Evolutionary conservation across 2,888 invertebrate species (phyloP).

Genomic region (Gandaritis pyraliata): DNA sequence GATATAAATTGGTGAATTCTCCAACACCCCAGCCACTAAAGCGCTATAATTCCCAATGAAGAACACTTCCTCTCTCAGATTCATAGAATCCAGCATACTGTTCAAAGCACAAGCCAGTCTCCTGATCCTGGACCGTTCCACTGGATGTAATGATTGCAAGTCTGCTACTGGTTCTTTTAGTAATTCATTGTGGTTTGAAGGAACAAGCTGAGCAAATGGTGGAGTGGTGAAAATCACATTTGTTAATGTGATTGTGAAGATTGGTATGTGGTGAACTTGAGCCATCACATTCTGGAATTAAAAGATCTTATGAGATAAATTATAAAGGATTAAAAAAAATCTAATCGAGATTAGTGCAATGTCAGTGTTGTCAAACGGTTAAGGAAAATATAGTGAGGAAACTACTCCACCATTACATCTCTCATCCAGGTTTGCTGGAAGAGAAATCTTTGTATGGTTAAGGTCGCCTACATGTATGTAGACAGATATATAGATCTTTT

Average conservation of each 20-base stretch:
- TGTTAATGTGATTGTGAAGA: constrained; percentile 84
- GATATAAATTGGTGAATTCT: constrained; percentile 81
- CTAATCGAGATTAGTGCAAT: too few species aligned
- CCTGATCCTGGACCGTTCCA: constrained; percentile 70
- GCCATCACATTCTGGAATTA: constrained; percentile 84
- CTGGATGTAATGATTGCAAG: constrained; percentile 63
- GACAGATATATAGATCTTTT: too few species aligned
- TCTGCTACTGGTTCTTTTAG: constrained; percentile 64
- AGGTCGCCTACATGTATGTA: too few species aligned
- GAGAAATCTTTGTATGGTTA: too few species aligned
- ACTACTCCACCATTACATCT: too few species aligned
- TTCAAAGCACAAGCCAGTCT: constrained; percentile 80
- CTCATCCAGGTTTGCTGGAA: too few species aligned
- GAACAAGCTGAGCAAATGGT: constrained; percentile 83
- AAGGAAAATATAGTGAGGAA: too few species aligned
- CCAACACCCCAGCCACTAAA: constrained; percentile 84
- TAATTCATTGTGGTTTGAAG: constrained; percentile 72
- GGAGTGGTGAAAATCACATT: constrained; percentile 86
- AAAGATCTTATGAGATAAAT: not conserved
- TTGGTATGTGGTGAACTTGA: constrained; percentile 85
- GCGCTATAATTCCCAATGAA: constrained; percentile 86
- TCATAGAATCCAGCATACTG: constrained; percentile 83
- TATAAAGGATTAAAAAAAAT: too few species aligned
- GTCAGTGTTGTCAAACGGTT: too few species aligned
- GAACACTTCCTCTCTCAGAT: constrained; percentile 87